These are phyloP conservation scores for Drosophila albomicans DNA, from an alignment of 1,140 invertebrate genomes.

Conservation along the genomic window DNA sequence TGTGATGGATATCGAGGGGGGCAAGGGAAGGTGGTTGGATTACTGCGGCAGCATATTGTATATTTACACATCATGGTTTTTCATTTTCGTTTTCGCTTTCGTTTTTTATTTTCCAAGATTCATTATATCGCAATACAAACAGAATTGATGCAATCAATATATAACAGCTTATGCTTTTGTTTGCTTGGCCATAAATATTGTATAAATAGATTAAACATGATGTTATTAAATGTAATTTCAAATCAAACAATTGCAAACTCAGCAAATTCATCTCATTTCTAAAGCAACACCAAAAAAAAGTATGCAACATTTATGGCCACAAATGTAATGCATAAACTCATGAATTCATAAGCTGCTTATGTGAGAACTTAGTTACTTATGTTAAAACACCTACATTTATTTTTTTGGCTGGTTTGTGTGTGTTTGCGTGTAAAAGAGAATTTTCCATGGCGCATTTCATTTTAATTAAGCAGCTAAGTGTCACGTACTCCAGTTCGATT, in stretches of 20 bases:
- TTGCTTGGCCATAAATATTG: not conserved
- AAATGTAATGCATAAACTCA: not conserved
- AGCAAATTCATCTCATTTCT: no score
- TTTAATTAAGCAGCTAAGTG: conserved; percentile 77
- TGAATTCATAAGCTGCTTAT: conserved; percentile 2
- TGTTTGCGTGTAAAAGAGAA: conserved; percentile 25
- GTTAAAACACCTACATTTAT: conserved; percentile 23
- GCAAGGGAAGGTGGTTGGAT: not conserved
- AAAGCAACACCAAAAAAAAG: not conserved
- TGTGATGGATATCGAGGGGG: conserved; percentile 1
- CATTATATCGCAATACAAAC: not conserved
- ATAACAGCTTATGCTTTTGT: not conserved
- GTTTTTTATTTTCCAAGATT: not conserved
- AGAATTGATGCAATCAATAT: conserved; percentile 4
- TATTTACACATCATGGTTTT: conserved; percentile 10
- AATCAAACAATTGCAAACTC: not conserved
- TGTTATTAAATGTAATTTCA: not conserved
- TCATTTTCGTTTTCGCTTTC: not conserved
- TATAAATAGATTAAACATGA: not conserved
- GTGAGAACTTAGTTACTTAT: not conserved
- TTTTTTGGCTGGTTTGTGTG: conserved; percentile 19
- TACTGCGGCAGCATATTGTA: not conserved
- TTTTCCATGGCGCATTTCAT: conserved; percentile 69
- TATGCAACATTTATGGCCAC: not conserved
- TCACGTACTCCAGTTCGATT: conserved; percentile 72